Evolutionary conservation across 2,113 vertebrate genomes (phyloP).

Genomic region (Pelusios castaneus): DNA sequence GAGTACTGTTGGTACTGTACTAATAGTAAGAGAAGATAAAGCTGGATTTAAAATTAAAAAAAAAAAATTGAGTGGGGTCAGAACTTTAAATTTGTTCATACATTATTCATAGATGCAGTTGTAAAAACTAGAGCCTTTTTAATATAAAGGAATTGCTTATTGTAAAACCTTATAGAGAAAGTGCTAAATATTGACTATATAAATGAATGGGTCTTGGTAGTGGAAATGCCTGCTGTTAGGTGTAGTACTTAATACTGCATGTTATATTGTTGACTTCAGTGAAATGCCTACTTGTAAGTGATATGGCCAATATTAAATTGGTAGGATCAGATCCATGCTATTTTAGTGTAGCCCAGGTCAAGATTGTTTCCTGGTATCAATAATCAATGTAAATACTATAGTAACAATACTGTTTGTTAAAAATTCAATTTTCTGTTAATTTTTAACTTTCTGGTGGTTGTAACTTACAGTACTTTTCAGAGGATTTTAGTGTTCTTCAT

Average conservation of each 20-base stretch:
- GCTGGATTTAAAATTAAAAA: not conserved
- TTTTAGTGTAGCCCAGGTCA: not conserved
- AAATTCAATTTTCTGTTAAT: not conserved
- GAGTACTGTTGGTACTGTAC: not conserved
- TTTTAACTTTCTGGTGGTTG: not conserved
- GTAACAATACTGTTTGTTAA: not conserved
- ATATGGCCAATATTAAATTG: not conserved
- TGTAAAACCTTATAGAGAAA: not conserved
- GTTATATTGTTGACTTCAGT: not conserved
- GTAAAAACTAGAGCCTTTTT: not conserved
- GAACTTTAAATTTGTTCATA: rapidly evolving
- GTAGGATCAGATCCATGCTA: not conserved
- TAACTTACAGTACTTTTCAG: not conserved
- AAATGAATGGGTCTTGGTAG: not conserved
- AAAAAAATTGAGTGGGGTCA: not conserved
- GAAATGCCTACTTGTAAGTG: not conserved
- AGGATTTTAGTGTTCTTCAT: not conserved
- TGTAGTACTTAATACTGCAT: not conserved
- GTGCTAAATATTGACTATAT: not conserved
- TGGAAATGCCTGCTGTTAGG: not conserved
- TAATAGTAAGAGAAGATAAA: not conserved
- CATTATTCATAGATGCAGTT: rapidly evolving
- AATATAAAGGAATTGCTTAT: not conserved
- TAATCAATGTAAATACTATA: not conserved
- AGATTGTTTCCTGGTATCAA: not conserved